A percentile compares a stretch with the other conserved stretches of the same genome.
These are phyloP conservation scores for Linepithema humile DNA, from an alignment of 1,140 invertebrate species.

Conservation along the genomic window DNA sequence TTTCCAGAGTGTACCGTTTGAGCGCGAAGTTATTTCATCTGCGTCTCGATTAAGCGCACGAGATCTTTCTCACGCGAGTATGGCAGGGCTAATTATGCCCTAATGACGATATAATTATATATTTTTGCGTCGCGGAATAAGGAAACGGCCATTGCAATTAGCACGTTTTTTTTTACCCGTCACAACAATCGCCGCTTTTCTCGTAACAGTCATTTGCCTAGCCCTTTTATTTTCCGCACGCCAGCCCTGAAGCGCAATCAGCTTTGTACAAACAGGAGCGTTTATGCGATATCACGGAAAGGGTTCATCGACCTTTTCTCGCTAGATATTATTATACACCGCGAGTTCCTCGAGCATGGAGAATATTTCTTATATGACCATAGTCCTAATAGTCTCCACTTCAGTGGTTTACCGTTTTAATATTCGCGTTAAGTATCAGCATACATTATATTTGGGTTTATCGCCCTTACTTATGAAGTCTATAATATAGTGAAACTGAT, in stretches of 20 bases:
- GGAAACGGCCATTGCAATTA: slow-evolving; percentile 30
- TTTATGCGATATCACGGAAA: slow-evolving; percentile 29
- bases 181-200: not conserved
- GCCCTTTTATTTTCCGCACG: not conserved
- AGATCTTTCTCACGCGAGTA: slow-evolving; percentile 33
- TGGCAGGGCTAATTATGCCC: slow-evolving; percentile 15
- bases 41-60: slow-evolving; percentile 17
- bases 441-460: slow-evolving; percentile 39
- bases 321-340: slow-evolving; percentile 15
- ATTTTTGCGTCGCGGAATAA: slow-evolving; percentile 22
- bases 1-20: slow-evolving; percentile 42
- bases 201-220: not conserved
- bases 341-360: slow-evolving; percentile 36
- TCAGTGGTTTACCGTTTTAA: slow-evolving; percentile 58
- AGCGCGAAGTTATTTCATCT: slow-evolving; percentile 46
- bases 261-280: not conserved
- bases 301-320: slow-evolving; percentile 33
- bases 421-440: slow-evolving; percentile 35
- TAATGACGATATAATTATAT: slow-evolving; percentile 49
- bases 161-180: not conserved
- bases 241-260: not conserved
- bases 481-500: not conserved
- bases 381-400: slow-evolving; percentile 42
- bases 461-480: slow-evolving; percentile 11
- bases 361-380: slow-evolving; percentile 36